A percentile compares a stretch with the other conserved stretches of the same genome.
phyloP scores from a whole-genome alignment of 2,888 invertebrate genomes.

The Drosophila kokeensis region DNA sequence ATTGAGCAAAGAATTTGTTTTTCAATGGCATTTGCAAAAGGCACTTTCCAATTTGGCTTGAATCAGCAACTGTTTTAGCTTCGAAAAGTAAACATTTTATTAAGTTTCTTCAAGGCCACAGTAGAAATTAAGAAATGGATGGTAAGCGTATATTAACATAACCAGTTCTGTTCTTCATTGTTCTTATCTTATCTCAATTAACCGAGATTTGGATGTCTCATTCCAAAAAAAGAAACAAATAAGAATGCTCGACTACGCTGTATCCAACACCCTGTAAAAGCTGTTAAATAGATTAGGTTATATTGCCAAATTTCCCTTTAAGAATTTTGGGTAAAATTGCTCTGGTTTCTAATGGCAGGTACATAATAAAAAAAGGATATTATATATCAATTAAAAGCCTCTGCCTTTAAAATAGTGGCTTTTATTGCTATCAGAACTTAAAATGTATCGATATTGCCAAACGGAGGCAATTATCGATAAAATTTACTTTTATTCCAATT shows the following conservation, averaged over 20 bases:
- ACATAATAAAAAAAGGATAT: background rate
- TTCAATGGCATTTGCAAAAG: background rate
- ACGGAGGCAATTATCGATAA: background rate
- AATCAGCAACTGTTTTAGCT: background rate
- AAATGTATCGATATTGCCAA: background rate
- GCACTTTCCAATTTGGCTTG: background rate
- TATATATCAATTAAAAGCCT: background rate
- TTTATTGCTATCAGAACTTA: background rate
- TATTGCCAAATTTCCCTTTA: background rate
- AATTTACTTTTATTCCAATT: background rate
- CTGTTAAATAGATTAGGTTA: background rate
- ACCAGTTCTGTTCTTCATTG: conserved; percentile 37
- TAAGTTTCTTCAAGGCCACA: background rate
- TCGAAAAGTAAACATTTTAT: background rate
- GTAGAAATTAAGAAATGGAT: background rate
- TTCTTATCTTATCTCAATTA: conserved; percentile 65
- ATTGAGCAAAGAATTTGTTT: background rate
- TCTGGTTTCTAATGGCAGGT: background rate
- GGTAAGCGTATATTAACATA: conserved; percentile 4
- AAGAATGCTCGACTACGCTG: background rate
- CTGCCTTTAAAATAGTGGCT: background rate
- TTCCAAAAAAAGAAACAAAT: conserved; percentile 11
- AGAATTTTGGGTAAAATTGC: too few relatives aligned
- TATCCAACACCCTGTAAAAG: background rate
- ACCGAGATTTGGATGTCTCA: conserved; percentile 27